Evolutionary conservation across 2,888 invertebrate genomes (phyloP).

Genomic region (Agrochola lota): DNA sequence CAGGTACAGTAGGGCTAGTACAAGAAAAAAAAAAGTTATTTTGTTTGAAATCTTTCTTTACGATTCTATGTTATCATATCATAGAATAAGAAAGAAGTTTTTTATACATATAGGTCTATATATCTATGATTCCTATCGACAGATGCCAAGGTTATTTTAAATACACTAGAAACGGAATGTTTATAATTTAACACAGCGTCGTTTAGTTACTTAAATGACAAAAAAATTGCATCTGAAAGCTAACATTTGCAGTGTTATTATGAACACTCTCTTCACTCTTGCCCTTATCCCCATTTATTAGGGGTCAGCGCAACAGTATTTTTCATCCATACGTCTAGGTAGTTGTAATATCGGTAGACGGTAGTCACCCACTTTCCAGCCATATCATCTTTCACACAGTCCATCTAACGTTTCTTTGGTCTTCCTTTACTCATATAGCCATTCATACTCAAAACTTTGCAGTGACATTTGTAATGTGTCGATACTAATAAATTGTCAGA

Average conservation of each 20-base stretch:
- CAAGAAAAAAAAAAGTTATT: neutral
- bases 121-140: neutral
- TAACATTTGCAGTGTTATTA: neutral
- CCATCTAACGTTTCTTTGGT: neutral
- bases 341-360: neutral
- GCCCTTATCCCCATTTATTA: neutral
- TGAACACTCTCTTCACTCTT: neutral
- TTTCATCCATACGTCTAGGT: neutral
- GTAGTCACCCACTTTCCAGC: too few species aligned
- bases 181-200: neutral
- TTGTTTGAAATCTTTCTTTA: too few species aligned
- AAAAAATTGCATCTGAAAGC: neutral
- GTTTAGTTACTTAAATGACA: neutral
- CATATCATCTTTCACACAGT: too few species aligned
- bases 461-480: neutral
- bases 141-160: too few species aligned
- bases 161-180: neutral
- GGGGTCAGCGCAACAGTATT: neutral
- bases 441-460: neutral
- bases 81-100: too few species aligned
- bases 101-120: too few species aligned
- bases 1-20: conserved; percentile 59
- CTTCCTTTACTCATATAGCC: neutral
- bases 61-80: too few species aligned
- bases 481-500: neutral